Percentiles rank a stretch among this genome's conserved stretches.
Conservation (phyloP, 2,797 vertebrate species). For the Sebastes matsubarae region DNA sequence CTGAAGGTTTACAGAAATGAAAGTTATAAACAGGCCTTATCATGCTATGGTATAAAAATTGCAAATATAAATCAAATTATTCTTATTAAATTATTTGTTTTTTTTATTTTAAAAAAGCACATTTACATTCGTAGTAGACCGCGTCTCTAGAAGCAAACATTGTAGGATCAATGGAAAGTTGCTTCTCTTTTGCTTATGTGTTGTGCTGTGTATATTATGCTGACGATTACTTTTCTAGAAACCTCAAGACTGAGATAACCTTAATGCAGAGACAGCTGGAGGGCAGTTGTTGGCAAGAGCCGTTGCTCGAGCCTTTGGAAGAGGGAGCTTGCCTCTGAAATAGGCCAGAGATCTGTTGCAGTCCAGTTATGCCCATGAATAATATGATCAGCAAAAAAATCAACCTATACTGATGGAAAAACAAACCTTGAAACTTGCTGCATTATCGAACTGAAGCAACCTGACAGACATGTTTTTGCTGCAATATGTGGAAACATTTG, state of each 20-base stretch:
- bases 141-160: neutral
- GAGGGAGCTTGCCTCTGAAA: slow-evolving; percentile 54
- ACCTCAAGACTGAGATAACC: slow-evolving; percentile 63
- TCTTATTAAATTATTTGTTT: neutral
- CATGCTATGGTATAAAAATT: neutral
- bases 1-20: neutral
- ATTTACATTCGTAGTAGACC: neutral
- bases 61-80: neutral
- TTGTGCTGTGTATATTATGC: slow-evolving; percentile 65
- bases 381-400: slow-evolving; percentile 55
- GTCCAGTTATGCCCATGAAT: slow-evolving; percentile 45
- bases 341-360: slow-evolving; percentile 53
- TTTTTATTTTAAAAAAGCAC: neutral
- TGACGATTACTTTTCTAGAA: slow-evolving; percentile 71
- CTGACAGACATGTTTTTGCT: neutral
- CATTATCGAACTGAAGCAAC: slow-evolving; percentile 13
- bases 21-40: neutral
- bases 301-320: slow-evolving; percentile 50
- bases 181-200: slow-evolving; percentile 32
- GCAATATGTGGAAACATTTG: neutral
- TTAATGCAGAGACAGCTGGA: slow-evolving; percentile 70
- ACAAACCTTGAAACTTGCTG: slow-evolving; percentile 27
- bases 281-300: slow-evolving; percentile 67
- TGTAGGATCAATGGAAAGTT: slow-evolving; percentile 37
- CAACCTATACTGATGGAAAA: slow-evolving; percentile 1